Conservation (phyloP, 2,113 vertebrate species). For the Eleginops maclovinus region DNA sequence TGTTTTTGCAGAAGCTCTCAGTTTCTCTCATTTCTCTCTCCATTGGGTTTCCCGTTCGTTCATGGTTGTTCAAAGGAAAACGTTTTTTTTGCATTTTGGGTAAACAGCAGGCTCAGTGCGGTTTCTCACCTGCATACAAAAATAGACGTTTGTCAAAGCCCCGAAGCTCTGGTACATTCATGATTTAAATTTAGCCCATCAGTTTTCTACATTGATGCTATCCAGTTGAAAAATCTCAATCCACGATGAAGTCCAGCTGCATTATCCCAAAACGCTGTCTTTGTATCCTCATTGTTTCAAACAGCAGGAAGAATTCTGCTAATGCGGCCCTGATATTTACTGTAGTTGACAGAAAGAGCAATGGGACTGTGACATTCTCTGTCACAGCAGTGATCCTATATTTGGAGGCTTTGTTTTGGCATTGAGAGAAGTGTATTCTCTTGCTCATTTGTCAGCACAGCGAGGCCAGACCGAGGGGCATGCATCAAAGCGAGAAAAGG, state of each 20-base stretch:
- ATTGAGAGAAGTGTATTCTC: constrained; percentile 43
- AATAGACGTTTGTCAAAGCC: not conserved
- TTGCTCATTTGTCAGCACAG: constrained; percentile 60
- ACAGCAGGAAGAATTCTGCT: constrained; percentile 42
- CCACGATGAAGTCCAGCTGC: not conserved
- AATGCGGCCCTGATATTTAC: constrained; percentile 65
- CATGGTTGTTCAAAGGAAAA: constrained; percentile 81
- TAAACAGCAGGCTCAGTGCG: constrained; percentile 7
- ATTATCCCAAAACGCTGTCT: constrained; percentile 15
- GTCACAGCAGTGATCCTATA: constrained; percentile 63
- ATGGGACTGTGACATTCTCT: constrained; percentile 57
- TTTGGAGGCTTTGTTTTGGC: constrained; percentile 63
- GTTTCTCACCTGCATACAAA: constrained; percentile 15
- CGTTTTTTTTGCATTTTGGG: constrained; percentile 57
- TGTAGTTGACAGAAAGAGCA: constrained; percentile 55
- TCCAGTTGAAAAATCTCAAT: constrained; percentile 8
- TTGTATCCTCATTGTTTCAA: constrained; percentile 42
- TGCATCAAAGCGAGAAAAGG: constrained; percentile 64
- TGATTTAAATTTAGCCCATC: not conserved
- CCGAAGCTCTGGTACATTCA: not conserved
- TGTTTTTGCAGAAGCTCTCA: constrained; percentile 40
- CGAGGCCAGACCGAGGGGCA: constrained; percentile 55
- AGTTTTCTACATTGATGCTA: not conserved
- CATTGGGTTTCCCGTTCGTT: constrained; percentile 56
- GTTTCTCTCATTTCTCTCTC: constrained; percentile 73